Conservation (phyloP, 2,113 vertebrate genomes). For the Notothenia rossii region DNA sequence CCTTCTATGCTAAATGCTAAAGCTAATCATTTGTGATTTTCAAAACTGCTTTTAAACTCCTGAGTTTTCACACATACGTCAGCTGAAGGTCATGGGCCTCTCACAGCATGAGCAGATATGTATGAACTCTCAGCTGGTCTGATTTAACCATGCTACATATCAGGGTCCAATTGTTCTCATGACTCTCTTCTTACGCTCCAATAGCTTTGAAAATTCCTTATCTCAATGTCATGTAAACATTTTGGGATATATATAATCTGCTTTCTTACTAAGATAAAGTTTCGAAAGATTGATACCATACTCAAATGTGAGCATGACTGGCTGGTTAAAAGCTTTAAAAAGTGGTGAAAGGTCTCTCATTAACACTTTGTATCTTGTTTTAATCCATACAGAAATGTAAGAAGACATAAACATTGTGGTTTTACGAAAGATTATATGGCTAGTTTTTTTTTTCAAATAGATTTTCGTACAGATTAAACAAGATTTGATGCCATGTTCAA, state of each 20-base stretch:
- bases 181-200: background rate
- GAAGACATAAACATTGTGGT: too few species aligned
- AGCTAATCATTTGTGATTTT: background rate
- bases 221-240: background rate
- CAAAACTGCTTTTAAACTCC: background rate
- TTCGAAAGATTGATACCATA: too few species aligned
- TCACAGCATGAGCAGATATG: constrained; percentile 23
- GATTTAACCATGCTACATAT: background rate
- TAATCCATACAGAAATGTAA: too few species aligned
- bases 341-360: too few species aligned
- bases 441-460: too few species aligned
- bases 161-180: background rate
- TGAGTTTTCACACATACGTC: background rate
- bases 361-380: too few species aligned
- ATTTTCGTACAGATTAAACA: too few species aligned
- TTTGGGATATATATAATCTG: background rate
- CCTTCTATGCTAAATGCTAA: background rate
- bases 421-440: too few species aligned
- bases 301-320: too few species aligned
- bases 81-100: background rate
- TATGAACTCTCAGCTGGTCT: background rate
- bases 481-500: too few species aligned
- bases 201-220: background rate
- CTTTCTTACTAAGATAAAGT: background rate
- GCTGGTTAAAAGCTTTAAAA: too few species aligned